These are phyloP conservation scores for Drosophila quadrilineata DNA, from an alignment of 1,140 invertebrate genomes.

Conservation along the genomic window DNA sequence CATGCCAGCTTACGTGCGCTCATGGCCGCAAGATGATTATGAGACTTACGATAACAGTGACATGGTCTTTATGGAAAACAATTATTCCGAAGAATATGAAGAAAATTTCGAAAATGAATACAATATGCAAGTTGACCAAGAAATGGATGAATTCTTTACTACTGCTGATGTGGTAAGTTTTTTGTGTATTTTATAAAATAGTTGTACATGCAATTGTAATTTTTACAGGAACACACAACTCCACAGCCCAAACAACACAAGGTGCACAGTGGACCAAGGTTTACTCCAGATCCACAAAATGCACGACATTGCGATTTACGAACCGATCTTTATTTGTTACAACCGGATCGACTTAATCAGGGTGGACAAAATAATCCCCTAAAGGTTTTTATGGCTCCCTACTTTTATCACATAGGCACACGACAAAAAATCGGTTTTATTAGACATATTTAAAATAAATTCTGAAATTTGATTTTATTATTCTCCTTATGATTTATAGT, in stretches of 20 bases:
- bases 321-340: constrained; percentile 92
- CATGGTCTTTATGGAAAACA: constrained; percentile 67
- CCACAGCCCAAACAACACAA: constrained; percentile 78
- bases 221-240: constrained; percentile 65
- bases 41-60: constrained; percentile 74
- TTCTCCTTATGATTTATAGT: no score
- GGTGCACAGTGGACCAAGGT: constrained; percentile 81
- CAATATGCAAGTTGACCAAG: constrained; percentile 63
- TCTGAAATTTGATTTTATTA: background rate
- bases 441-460: background rate
- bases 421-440: background rate
- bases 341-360: constrained; percentile 90
- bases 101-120: constrained; percentile 69
- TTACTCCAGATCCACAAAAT: constrained; percentile 83
- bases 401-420: no score
- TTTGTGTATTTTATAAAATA: background rate
- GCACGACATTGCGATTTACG: constrained; percentile 91
- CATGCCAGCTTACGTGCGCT: constrained; percentile 58
- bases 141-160: constrained; percentile 77
- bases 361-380: constrained; percentile 89
- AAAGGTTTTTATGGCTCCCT: constrained; percentile 68
- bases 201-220: background rate
- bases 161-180: constrained; percentile 67
- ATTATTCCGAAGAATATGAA: constrained; percentile 77
- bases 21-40: constrained; percentile 80